Conservation (phyloP, 2,797 vertebrate genomes). For the Etheostoma nigrum region DNA sequence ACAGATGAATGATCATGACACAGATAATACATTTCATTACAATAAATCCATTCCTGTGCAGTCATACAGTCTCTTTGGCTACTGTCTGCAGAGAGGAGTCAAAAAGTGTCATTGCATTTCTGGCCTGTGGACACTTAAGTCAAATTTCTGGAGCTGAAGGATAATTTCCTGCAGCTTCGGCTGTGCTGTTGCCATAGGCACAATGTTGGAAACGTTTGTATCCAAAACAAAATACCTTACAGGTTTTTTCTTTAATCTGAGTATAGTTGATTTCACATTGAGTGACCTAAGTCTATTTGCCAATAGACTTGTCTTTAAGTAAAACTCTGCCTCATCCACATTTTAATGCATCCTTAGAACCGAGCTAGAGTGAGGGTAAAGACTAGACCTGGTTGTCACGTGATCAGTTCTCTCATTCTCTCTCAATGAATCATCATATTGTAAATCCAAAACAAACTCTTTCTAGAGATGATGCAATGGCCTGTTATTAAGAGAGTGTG, state of each 20-base stretch:
- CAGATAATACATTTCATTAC: neutral
- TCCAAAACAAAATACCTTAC: slow-evolving; percentile 5
- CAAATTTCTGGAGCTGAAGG: slow-evolving; percentile 8
- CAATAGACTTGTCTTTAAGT: neutral
- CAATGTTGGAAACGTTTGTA: slow-evolving; percentile 28
- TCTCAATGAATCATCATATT: slow-evolving; percentile 4
- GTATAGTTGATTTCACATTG: slow-evolving; percentile 9
- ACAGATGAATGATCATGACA: neutral
- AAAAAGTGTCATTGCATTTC: neutral
- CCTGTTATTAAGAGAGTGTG: neutral
- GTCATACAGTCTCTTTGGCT: slow-evolving; percentile 2
- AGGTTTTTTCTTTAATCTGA: neutral
- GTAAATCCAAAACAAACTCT: slow-evolving; percentile 6
- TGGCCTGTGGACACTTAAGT: neutral
- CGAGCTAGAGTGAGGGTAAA: neutral
- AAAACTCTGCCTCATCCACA: neutral
- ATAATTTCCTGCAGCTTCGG: slow-evolving; percentile 14
- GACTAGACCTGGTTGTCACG: neutral
- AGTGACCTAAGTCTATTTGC: neutral
- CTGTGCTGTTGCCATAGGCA: slow-evolving; percentile 14
- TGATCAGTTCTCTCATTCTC: slow-evolving; percentile 12
- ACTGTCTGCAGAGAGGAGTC: slow-evolving; percentile 8
- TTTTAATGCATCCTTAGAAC: slow-evolving; percentile 6
- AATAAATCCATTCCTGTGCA: neutral
- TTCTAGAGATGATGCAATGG: neutral